These are phyloP conservation scores for Burhinus oedicnemus DNA, from an alignment of 2,113 vertebrate genomes.

Conservation along the genomic window DNA sequence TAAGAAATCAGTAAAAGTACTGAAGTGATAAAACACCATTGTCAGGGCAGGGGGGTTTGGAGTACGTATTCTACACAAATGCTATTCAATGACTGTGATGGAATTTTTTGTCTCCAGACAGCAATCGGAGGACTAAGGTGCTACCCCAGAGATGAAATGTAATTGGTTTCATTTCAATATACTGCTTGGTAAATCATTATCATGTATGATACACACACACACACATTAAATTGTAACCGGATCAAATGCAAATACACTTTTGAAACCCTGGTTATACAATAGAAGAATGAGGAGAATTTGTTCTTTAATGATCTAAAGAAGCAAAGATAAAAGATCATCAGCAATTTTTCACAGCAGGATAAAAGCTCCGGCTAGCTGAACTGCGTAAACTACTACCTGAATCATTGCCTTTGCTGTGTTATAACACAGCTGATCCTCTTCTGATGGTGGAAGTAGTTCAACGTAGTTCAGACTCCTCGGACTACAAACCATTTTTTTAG, in stretches of 20 bases:
- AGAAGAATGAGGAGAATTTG: neutral
- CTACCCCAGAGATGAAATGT: neutral
- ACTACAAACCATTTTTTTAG: neutral
- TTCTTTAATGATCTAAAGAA: neutral
- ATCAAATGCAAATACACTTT: neutral
- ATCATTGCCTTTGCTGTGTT: neutral
- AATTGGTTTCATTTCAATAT: neutral
- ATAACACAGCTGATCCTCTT: neutral
- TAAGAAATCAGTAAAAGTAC: neutral
- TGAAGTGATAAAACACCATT: neutral
- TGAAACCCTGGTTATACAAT: neutral
- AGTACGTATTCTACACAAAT: neutral
- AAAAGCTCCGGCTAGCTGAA: neutral
- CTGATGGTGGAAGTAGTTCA: neutral
- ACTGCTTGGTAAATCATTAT: neutral
- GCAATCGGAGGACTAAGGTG: neutral
- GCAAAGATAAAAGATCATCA: neutral
- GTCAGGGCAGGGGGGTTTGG: neutral
- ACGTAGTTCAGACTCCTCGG: neutral
- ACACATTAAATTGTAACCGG: neutral
- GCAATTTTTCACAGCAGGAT: neutral
- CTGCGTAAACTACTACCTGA: neutral
- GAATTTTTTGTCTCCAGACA: neutral
- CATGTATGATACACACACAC: neutral
- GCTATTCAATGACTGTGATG: neutral